A percentile compares a stretch with the other conserved stretches of the same genome.
These are phyloP conservation scores for Aricia agestis DNA, from an alignment of 1,140 invertebrate genomes.

Conservation along the genomic window DNA sequence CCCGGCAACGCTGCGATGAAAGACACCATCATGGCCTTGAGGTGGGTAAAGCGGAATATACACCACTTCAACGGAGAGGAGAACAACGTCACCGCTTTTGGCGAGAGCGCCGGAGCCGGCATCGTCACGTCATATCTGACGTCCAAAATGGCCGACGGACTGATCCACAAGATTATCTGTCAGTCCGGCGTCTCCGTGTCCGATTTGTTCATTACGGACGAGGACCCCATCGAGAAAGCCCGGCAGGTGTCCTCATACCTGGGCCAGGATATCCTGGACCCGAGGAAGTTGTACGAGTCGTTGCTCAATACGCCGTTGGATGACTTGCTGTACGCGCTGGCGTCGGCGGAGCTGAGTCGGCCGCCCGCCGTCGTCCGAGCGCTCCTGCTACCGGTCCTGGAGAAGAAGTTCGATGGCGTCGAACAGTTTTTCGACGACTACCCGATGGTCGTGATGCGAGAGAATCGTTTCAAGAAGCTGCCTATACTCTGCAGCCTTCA, in stretches of 20 bases:
- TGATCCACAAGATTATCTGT: constrained; percentile 70
- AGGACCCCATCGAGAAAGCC: constrained; percentile 55
- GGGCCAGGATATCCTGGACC: constrained; percentile 57
- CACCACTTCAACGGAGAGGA: constrained; percentile 83
- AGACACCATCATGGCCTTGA: constrained; percentile 77
- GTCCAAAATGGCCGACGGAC: constrained; percentile 79
- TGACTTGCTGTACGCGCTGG: constrained; percentile 57
- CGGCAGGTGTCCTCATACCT: constrained; percentile 52
- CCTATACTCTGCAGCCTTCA: constrained; percentile 78
- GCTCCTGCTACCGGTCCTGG: constrained; percentile 59
- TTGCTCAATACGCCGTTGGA: constrained; percentile 61
- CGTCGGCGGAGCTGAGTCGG: constrained; percentile 44
- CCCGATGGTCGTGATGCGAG: constrained; percentile 49
- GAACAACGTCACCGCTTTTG: constrained; percentile 82
- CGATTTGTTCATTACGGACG: constrained; percentile 69
- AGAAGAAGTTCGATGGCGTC: constrained; percentile 56
- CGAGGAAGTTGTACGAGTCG: constrained; percentile 55
- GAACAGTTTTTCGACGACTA: constrained; percentile 58
- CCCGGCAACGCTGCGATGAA: constrained; percentile 82
- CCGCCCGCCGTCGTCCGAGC: constrained; percentile 41
- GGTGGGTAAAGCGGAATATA: constrained; percentile 72
- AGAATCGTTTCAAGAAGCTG: constrained; percentile 74
- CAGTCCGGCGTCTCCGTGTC: constrained; percentile 81
- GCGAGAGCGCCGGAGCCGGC: constrained; percentile 84
- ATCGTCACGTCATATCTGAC: constrained; percentile 81